phyloP scores from a whole-genome alignment of 2,888 invertebrate species.

The Hylaea fasciaria region DNA sequence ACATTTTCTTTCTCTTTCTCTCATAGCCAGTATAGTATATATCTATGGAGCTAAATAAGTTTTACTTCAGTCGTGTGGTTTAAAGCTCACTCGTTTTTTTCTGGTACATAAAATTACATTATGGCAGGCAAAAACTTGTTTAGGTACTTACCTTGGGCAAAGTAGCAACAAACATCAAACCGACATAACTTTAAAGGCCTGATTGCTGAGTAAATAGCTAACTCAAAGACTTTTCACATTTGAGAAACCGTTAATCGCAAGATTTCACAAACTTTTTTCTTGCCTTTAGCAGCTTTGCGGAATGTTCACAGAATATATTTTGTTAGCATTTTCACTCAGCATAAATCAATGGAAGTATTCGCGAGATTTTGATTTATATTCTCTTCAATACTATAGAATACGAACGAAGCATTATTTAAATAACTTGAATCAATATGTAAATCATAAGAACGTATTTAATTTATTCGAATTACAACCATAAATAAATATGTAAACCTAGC shows the following conservation, averaged over 20 bases:
- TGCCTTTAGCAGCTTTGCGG: slow-evolving; percentile 27
- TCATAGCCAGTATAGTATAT: no score
- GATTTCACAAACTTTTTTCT: slow-evolving; percentile 38
- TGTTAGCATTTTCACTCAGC: slow-evolving; percentile 26
- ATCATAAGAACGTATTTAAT: no score
- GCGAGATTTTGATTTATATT: background rate
- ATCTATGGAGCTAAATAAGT: no score
- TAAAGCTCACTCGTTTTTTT: no score
- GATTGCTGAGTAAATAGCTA: slow-evolving; percentile 30
- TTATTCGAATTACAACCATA: no score
- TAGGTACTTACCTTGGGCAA: slow-evolving; percentile 8
- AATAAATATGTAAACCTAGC: no score
- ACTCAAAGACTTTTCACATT: slow-evolving; percentile 38
- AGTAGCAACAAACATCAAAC: slow-evolving; percentile 21
- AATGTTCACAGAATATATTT: slow-evolving; percentile 27
- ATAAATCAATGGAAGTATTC: slow-evolving; percentile 23
- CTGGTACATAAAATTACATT: background rate
- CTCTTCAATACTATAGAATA: background rate
- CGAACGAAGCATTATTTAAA: background rate
- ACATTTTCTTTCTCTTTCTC: no score
- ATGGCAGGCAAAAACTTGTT: background rate
- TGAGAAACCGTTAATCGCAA: slow-evolving; percentile 36
- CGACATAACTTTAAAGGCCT: slow-evolving; percentile 24
- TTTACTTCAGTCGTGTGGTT: no score
- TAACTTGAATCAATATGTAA: no score